phyloP scores from a whole-genome alignment of 2,113 vertebrate species.

The Ptyas mucosa region DNA sequence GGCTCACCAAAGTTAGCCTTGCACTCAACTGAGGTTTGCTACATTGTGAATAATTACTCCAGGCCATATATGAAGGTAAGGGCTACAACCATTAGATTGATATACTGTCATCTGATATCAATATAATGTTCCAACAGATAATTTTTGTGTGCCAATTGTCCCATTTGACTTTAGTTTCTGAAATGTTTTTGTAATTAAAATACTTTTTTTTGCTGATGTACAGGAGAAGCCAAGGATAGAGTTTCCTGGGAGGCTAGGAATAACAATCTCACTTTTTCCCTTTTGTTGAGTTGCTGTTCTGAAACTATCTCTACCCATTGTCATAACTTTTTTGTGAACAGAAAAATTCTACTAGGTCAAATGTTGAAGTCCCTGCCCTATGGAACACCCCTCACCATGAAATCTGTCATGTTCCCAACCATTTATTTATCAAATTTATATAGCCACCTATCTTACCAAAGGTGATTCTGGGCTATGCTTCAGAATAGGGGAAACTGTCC shows the following conservation, averaged over 20 bases:
- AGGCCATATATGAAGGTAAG: slow-evolving; percentile 13
- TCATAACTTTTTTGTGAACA: neutral
- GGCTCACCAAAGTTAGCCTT: slow-evolving; percentile 5
- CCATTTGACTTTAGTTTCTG: neutral
- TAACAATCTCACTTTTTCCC: neutral
- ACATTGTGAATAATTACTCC: neutral
- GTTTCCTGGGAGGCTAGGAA: neutral
- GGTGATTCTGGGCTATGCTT: neutral
- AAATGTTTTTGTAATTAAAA: neutral
- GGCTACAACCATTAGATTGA: neutral
- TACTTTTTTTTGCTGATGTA: neutral
- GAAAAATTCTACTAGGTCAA: neutral
- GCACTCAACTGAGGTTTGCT: slow-evolving; percentile 6
- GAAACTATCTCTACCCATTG: neutral
- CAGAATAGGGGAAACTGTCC: neutral
- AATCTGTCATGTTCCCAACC: neutral
- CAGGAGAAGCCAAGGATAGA: neutral
- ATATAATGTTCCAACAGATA: neutral
- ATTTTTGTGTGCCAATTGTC: neutral
- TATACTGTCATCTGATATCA: neutral
- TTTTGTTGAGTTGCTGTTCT: neutral
- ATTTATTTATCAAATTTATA: neutral
- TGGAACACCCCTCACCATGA: neutral
- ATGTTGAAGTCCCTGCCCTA: neutral
- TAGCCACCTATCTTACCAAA: neutral